Conservation (phyloP, 2,113 vertebrate species). For the Tinamus guttatus region DNA sequence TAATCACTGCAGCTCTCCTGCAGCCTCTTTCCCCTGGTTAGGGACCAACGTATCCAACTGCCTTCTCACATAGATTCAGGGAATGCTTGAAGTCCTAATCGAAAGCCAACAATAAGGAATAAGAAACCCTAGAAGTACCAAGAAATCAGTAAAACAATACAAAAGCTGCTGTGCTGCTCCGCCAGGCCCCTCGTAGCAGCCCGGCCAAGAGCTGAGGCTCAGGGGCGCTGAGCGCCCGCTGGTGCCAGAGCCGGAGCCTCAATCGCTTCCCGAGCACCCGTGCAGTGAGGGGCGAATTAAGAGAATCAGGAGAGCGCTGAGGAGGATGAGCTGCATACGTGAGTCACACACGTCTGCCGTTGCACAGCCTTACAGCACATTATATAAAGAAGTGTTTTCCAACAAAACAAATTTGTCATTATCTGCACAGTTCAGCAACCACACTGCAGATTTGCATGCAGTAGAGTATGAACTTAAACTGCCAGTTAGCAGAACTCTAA, state of each 20-base stretch:
- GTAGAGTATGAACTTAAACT: background rate
- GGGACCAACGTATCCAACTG: background rate
- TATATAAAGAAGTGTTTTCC: background rate
- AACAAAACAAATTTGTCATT: background rate
- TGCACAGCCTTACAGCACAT: background rate
- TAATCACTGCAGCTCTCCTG: background rate
- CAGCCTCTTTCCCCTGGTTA: background rate
- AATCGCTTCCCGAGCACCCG: fast-evolving
- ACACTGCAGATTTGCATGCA: background rate
- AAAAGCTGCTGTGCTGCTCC: background rate
- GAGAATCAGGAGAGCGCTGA: fast-evolving
- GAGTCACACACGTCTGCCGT: background rate
- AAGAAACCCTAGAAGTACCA: background rate
- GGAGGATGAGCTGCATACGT: background rate
- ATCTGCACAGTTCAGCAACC: background rate
- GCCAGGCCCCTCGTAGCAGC: background rate
- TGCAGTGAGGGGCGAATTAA: background rate
- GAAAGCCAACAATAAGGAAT: background rate
- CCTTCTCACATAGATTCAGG: background rate
- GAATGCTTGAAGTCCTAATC: background rate
- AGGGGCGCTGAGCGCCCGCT: background rate
- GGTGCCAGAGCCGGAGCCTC: background rate
- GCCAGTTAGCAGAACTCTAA: background rate
- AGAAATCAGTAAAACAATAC: background rate
- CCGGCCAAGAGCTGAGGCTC: background rate